phyloP scores from a whole-genome alignment of 2,888 invertebrate species.

The Drosophila mimica region DNA sequence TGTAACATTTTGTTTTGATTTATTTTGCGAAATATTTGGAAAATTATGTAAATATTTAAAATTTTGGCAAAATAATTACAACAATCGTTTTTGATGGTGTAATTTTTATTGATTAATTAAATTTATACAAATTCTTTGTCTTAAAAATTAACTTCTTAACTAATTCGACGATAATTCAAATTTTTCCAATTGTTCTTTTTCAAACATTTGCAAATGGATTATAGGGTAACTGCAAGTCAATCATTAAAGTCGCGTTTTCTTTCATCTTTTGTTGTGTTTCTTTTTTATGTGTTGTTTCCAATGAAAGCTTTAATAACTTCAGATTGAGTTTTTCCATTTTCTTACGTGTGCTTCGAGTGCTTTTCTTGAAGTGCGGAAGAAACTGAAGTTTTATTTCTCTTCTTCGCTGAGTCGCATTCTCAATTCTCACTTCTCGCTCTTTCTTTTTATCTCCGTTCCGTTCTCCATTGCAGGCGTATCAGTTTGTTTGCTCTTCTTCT shows the following conservation, averaged over 20 bases:
- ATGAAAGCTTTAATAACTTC: slow-evolving; percentile 40
- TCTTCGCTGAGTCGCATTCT: background rate
- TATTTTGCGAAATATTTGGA: too few relatives aligned
- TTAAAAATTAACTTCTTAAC: background rate
- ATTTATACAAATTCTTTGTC: background rate
- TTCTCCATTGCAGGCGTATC: slow-evolving; percentile 5
- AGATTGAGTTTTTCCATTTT: slow-evolving; percentile 37
- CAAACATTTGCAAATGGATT: background rate
- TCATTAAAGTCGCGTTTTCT: background rate
- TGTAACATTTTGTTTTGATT: too few relatives aligned
- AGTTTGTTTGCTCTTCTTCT: slow-evolving; percentile 1
- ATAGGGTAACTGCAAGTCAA: background rate
- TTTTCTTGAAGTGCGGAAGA: slow-evolving; percentile 33
- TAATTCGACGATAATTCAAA: background rate
- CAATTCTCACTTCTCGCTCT: background rate
- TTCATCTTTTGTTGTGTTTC: slow-evolving; percentile 11
- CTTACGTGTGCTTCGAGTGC: slow-evolving; percentile 39
- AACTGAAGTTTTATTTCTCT: slow-evolving; percentile 57
- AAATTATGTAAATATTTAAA: background rate
- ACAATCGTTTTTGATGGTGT: background rate
- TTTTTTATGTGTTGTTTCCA: slow-evolving; percentile 39
- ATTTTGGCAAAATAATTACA: background rate
- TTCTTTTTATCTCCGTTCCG: slow-evolving; percentile 1
- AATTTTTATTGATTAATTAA: background rate
- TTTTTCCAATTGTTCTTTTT: background rate